Conservation (phyloP, 2,888 invertebrate species). For the Diadegma fenestrale region DNA sequence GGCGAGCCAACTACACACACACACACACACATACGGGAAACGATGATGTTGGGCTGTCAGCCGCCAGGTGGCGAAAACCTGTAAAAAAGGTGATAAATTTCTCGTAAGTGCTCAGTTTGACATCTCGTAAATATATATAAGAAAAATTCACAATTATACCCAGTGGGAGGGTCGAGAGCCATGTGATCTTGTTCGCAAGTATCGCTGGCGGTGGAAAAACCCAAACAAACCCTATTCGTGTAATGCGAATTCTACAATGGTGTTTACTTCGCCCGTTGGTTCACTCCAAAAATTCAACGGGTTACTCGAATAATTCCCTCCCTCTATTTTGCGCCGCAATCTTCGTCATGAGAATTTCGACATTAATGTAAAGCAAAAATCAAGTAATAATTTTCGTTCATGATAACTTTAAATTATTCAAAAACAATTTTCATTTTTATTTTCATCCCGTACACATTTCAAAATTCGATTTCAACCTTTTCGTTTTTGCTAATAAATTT, state of each 20-base stretch:
- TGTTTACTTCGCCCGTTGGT: constrained; percentile 9
- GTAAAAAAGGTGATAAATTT: neutral
- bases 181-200: constrained; percentile 1
- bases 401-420: too few species aligned
- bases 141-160: neutral
- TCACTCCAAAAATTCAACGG: constrained; percentile 3
- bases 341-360: neutral
- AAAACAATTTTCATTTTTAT: too few species aligned
- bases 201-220: neutral
- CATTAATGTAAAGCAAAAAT: too few species aligned
- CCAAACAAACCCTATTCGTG: neutral
- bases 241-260: neutral
- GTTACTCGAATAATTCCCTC: neutral
- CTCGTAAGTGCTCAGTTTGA: neutral
- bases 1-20: neutral
- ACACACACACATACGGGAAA: neutral
- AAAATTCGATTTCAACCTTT: too few species aligned
- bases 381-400: too few species aligned
- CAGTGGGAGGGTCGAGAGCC: neutral
- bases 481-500: too few species aligned
- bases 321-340: neutral
- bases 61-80: neutral
- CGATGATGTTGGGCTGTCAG: neutral
- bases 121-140: neutral
- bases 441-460: too few species aligned